Evolutionary conservation across 2,888 invertebrate genomes (phyloP).

Genomic region (Synanthedon andrenaeformis): DNA sequence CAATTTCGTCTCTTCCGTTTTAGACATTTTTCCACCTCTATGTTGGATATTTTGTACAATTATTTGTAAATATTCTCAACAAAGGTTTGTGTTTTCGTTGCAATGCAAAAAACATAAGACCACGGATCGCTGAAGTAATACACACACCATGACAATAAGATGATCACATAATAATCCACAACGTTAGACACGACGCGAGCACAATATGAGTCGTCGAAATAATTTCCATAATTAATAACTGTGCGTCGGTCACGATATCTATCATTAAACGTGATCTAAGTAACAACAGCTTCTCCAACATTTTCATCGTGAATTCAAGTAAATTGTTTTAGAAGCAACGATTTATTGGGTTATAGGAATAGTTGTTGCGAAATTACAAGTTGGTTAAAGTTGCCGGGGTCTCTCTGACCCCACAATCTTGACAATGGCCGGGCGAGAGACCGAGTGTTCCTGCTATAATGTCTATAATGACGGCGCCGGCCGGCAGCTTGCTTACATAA

Average conservation of each 20-base stretch:
- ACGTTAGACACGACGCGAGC: slow-evolving; percentile 17
- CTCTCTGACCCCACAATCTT: slow-evolving; percentile 67
- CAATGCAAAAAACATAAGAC: too few relatives aligned
- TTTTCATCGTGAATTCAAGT: slow-evolving; percentile 25
- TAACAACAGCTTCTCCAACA: slow-evolving; percentile 22
- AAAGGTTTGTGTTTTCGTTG: too few relatives aligned
- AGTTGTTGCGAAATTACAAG: slow-evolving; percentile 58
- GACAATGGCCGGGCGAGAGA: slow-evolving; percentile 58
- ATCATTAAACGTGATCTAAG: slow-evolving; percentile 45
- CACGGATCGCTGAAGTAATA: too few relatives aligned
- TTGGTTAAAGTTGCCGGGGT: slow-evolving; percentile 42
- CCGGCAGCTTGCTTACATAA: slow-evolving; percentile 67
- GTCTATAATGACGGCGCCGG: slow-evolving; percentile 61
- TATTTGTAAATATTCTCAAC: too few relatives aligned
- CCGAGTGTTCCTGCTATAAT: slow-evolving; percentile 57
- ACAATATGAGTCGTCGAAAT: slow-evolving; percentile 40
- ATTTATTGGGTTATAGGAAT: slow-evolving; percentile 62
- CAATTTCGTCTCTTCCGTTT: too few relatives aligned
- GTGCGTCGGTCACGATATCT: slow-evolving; percentile 47
- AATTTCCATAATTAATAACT: slow-evolving; percentile 60
- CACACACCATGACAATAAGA: background rate
- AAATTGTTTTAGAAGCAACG: slow-evolving; percentile 60
- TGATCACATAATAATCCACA: slow-evolving; percentile 9
- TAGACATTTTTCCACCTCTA: too few relatives aligned
- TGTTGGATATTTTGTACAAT: too few relatives aligned